Percentiles rank a stretch among this genome's conserved stretches.
Conservation (phyloP, 1,140 invertebrate genomes). For the Portunus trituberculatus region DNA sequence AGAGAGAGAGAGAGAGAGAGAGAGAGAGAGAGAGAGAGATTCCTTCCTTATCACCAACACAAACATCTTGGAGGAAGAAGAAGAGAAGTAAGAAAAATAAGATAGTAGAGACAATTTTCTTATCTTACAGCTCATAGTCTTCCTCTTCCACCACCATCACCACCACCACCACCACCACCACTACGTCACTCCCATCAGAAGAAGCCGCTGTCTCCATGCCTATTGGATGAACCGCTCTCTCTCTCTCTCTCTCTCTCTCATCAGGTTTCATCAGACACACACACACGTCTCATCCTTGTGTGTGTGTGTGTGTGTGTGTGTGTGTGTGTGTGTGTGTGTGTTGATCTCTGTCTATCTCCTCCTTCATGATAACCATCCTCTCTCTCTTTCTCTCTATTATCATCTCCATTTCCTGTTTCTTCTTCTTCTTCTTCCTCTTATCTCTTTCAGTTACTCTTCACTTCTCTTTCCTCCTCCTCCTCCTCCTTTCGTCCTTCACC, state of each 20-base stretch:
- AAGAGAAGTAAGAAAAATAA: too few relatives aligned
- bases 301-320: background rate
- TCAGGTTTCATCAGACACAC: background rate
- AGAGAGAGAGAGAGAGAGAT: too few relatives aligned
- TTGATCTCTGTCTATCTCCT: background rate
- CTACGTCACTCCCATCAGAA: too few relatives aligned
- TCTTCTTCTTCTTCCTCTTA: background rate
- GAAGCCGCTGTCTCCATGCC: too few relatives aligned
- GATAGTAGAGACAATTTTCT: too few relatives aligned
- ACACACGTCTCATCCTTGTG: too few relatives aligned
- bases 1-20: too few relatives aligned
- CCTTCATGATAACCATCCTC: background rate
- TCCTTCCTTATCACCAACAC: too few relatives aligned
- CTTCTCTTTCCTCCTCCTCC: background rate
- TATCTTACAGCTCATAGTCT: too few relatives aligned
- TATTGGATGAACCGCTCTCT: background rate
- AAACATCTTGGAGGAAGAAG: too few relatives aligned
- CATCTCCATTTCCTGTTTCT: background rate
- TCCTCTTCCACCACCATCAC: too few relatives aligned
- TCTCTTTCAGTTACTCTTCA: background rate
- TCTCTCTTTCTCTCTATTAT: background rate
- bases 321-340: background rate
- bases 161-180: too few relatives aligned
- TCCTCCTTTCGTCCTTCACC: background rate
- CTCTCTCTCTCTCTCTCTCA: background rate